Base-by-base conservation (phyloP, 2,113 vertebrate species). In the Apus apus region DNA sequence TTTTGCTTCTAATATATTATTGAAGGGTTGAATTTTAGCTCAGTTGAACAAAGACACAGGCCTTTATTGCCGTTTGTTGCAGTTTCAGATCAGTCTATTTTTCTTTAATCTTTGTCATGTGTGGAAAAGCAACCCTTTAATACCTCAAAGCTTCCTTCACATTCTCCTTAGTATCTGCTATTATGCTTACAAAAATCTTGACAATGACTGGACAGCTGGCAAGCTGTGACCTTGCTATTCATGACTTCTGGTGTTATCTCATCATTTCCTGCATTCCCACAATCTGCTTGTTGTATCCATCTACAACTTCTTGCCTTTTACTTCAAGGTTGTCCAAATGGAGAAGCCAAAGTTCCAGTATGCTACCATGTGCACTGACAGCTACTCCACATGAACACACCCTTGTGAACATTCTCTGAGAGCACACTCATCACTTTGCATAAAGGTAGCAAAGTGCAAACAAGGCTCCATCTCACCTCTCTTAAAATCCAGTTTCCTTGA, bases 331-430 rank as follows among this genome's bases (percentile, higher is more conserved):
- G 61, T 32, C n/a, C 25, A 54, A 57, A 50, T 1, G 27, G 25
- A 23, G 22, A 61, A 48, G 62, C 32, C 9, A 3, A 66, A 74
- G 21, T 40, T 82, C 58, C 48, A 40, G 30, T 15, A 7, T 0
- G 5, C 21, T 54, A 46, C 53, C 8, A 21, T 0, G 5, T 2
- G 13, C 13, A 7, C 5, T 92, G 89, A 53, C 56, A 90, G 20
- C 53, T 75, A 20, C 25, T 54, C 62, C 38, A 71, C 22, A 58
- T 34, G 53, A 53, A 58, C n/a, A 71, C 11, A 30, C 46, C 43
- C 0, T 0, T 1, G 6, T 20, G 36, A 72, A 46, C 0, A 1
- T 16, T 38, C 34, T 36, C 26, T 14, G 46, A 57, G 6, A 75
- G 38, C 34, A 17, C 17, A 51, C 15, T 57, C 43, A 17, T 10